Percentiles rank a stretch among this genome's conserved stretches.
Conservation (phyloP, 2,797 vertebrate species). For the Acanthornis magna region DNA sequence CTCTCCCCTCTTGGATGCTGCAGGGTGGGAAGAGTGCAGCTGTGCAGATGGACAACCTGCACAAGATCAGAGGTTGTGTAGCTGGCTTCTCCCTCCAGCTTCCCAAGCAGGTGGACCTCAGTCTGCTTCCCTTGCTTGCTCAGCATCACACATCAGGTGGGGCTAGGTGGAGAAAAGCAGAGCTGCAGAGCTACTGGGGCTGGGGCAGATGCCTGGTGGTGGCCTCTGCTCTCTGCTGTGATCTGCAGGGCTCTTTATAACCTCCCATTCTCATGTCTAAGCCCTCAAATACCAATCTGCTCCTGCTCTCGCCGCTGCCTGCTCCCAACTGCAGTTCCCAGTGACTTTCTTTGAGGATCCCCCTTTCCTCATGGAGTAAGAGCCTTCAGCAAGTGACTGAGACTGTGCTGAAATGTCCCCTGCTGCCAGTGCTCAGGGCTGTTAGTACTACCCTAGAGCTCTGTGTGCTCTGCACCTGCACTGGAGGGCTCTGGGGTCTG, state of each 20-base stretch:
- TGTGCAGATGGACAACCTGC: too few relatives aligned
- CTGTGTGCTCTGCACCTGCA: neutral
- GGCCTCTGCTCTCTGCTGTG: neutral
- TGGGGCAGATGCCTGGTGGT: fast-evolving
- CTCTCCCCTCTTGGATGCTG: neutral
- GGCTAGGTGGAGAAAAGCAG: neutral
- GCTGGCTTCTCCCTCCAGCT: neutral
- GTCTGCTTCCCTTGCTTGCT: neutral
- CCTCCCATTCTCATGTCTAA: fast-evolving
- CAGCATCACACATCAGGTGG: fast-evolving
- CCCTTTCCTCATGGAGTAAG: neutral
- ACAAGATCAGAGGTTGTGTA: neutral
- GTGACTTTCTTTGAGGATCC: neutral
- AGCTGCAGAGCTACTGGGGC: neutral
- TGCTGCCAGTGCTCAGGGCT: neutral
- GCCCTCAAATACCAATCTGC: too few relatives aligned
- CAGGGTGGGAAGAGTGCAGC: neutral
- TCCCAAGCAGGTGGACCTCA: fast-evolving
- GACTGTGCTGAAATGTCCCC: neutral
- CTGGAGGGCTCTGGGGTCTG: neutral
- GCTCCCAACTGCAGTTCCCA: neutral
- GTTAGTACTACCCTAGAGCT: neutral
- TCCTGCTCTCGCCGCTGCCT: neutral
- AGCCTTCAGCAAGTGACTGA: neutral
- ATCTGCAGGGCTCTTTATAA: neutral